Evolutionary conservation across 2,113 vertebrate genomes (phyloP), one percentile per base, ranked within the genome.

Genomic region (Heptranchias perlo): DNA sequence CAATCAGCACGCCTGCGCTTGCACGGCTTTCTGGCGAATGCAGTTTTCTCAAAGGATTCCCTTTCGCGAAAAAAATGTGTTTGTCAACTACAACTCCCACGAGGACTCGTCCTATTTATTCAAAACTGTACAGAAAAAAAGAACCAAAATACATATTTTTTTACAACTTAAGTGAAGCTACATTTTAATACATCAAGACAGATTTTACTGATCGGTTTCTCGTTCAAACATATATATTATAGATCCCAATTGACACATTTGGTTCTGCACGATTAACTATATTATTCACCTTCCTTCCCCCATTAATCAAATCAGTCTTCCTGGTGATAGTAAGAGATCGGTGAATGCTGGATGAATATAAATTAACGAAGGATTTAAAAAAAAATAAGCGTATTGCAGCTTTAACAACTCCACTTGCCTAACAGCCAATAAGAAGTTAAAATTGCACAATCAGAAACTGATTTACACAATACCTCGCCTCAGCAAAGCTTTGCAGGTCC

Each of bases 381-480:
- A 18, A 14, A 91, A 35, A 91, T 0, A 10, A 86, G 44, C 44
- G 52, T 58, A 58, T 61, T 61, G 35, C 35, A 92, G 89, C 89
- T 93, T 39, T 8, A 64, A 31, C 58, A 62, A 1, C 87, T 18
- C 87, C 87, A 89, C 86, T 89, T 89, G 86, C 49, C 28, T 16
- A 23, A 39, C 13, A 62, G 58, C 94, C 25, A 69, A 52, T 31
- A 31, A 67, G 39, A 35, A 67, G 25, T 35, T n/a, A 65, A 69
- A 95, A 95, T 67, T 95, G 39, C 94, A 69, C 94, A 95, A 95
- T 67, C 65, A 95, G 64, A 95, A n/a, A 69, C 44, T 69, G 39
- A 73, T 95, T 95, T 95, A 95, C 64, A 95, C 94, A 95, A 95
- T 52, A 95, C 65, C 94, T 94, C 93, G 52, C 64, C 92, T 94